These are phyloP conservation scores for Rhinichthys osculus DNA, from an alignment of 2,797 vertebrate species.

Conservation along the genomic window DNA sequence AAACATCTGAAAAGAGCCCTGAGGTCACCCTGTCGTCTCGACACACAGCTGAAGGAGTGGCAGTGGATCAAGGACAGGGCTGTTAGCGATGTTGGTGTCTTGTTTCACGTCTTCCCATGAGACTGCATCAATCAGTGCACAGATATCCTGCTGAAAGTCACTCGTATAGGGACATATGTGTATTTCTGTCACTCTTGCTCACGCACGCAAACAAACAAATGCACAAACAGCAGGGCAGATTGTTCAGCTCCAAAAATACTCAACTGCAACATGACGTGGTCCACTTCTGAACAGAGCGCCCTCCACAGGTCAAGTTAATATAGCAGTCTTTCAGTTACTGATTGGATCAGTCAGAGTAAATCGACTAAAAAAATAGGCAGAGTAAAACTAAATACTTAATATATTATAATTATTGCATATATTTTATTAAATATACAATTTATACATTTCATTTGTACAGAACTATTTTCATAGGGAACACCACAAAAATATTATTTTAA, in stretches of 20 bases:
- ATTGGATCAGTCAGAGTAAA: neutral
- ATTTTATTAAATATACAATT: neutral
- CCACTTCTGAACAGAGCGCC: constrained; percentile 2
- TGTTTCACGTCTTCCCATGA: constrained; percentile 25
- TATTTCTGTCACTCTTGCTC: constrained; percentile 29
- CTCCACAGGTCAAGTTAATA: constrained; percentile 6
- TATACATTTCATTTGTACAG: neutral
- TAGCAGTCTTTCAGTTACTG: constrained; percentile 7
- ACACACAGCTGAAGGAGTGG: constrained; percentile 44
- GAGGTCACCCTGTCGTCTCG: constrained; percentile 33
- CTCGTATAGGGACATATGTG: constrained; percentile 9
- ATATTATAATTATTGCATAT: too few species aligned
- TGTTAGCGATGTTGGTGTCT: constrained; percentile 22
- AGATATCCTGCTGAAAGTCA: constrained; percentile 50
- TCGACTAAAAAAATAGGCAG: neutral
- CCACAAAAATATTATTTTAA: neutral
- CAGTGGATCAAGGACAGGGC: constrained; percentile 30
- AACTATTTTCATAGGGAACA: neutral
- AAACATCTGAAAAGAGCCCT: constrained; percentile 22
- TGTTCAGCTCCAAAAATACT: constrained; percentile 38
- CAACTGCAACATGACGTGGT: neutral
- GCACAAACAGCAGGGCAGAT: constrained; percentile 3
- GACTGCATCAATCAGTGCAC: constrained; percentile 33
- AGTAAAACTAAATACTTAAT: neutral
- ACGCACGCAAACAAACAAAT: constrained; percentile 16